Evolutionary conservation across 2,888 invertebrate species (phyloP).

Genomic region (Mythimna impura): DNA sequence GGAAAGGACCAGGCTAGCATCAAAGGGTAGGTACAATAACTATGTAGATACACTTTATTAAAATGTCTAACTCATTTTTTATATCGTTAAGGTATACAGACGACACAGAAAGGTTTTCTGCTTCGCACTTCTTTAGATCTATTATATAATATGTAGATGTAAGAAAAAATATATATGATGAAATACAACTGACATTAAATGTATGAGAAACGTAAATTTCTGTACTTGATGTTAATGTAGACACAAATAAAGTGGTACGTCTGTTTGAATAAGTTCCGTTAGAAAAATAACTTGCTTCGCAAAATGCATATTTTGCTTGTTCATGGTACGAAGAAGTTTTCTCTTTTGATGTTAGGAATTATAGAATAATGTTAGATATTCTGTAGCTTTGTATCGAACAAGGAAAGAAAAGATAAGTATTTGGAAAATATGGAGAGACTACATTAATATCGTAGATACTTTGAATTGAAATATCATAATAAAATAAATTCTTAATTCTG

Average conservation of each 20-base stretch:
- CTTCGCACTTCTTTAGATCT: too few relatives aligned
- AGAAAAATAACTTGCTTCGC: conserved; percentile 24
- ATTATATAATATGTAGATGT: not conserved
- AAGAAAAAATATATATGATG: conserved; percentile 10
- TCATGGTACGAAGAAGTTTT: conserved; percentile 15
- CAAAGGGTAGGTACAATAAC: conserved; percentile 29
- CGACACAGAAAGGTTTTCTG: conserved; percentile 19
- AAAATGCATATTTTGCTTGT: conserved; percentile 40
- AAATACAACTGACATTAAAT: conserved; percentile 22
- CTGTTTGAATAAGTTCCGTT: conserved; percentile 39
- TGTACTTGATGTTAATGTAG: conserved; percentile 44
- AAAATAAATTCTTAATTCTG: not conserved
- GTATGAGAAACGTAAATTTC: conserved; percentile 41
- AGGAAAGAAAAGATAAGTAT: not conserved
- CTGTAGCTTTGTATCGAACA: not conserved
- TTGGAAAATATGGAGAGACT: not conserved
- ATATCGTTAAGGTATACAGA: not conserved
- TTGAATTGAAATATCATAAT: not conserved
- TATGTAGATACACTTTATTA: not conserved
- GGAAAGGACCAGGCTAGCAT: conserved; percentile 9
- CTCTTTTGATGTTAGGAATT: not conserved
- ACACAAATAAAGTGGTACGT: conserved; percentile 49
- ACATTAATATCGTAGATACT: not conserved
- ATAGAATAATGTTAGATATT: not conserved
- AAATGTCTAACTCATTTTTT: not conserved